Conservation (phyloP, 1,140 invertebrate species). For the Archivesica marissinica region DNA sequence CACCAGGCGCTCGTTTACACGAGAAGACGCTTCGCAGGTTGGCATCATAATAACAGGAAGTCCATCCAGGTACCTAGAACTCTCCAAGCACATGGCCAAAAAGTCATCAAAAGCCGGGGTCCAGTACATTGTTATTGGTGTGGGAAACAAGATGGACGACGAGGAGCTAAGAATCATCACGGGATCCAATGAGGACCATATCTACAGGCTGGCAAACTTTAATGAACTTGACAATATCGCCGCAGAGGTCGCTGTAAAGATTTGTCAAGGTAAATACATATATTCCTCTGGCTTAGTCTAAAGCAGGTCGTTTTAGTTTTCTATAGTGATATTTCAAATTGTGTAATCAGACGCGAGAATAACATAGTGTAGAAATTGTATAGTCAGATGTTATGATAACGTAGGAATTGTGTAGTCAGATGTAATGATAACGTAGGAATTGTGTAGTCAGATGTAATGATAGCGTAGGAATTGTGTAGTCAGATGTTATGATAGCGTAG, state of each 20-base stretch:
- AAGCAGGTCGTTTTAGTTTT: too few relatives aligned
- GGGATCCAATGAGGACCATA: conserved; percentile 15
- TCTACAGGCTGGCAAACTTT: conserved; percentile 24
- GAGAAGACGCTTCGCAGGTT: conserved; percentile 65
- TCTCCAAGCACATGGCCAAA: conserved; percentile 65
- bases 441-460: too few relatives aligned
- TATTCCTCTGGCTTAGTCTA: too few relatives aligned
- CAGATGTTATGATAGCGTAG: too few relatives aligned
- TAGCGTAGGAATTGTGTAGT: too few relatives aligned
- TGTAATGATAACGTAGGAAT: too few relatives aligned
- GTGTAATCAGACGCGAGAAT: too few relatives aligned
- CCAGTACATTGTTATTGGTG: conserved; percentile 68
- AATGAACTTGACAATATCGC: conserved; percentile 31
- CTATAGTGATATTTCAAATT: too few relatives aligned
- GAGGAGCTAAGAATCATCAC: conserved; percentile 51
- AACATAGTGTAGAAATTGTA: too few relatives aligned
- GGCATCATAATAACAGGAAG: conserved; percentile 68
- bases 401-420: too few relatives aligned
- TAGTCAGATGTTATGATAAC: too few relatives aligned
- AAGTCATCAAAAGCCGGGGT: conserved; percentile 70
- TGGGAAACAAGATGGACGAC: conserved; percentile 34
- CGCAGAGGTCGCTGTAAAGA: conserved; percentile 38
- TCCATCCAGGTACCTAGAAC: conserved; percentile 60
- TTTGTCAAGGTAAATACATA: conserved; percentile 37
- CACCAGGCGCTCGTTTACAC: conserved; percentile 60